These are phyloP conservation scores for Gastrophysa polygoni DNA, from an alignment of 2,888 invertebrate species.

Conservation along the genomic window DNA sequence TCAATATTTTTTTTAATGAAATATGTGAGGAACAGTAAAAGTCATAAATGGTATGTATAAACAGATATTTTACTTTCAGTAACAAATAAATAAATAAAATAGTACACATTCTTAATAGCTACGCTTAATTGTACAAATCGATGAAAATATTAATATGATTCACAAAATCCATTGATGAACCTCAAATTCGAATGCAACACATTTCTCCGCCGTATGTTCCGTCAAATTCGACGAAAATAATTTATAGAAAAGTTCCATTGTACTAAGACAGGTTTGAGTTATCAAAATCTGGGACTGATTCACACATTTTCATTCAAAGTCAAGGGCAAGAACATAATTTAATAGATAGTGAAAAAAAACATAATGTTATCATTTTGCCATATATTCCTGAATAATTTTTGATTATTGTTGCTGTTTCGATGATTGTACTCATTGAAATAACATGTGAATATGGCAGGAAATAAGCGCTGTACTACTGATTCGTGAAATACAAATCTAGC, in stretches of 20 bases:
- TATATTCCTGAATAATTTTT: too few relatives aligned
- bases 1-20: too few relatives aligned
- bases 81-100: slow-evolving; percentile 38
- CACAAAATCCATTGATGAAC: neutral
- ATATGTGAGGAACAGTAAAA: neutral
- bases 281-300: neutral
- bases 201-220: too few relatives aligned
- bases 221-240: neutral
- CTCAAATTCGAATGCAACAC: neutral
- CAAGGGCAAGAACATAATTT: too few relatives aligned
- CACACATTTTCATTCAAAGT: too few relatives aligned
- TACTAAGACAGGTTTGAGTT: slow-evolving; percentile 5
- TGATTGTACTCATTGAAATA: too few relatives aligned
- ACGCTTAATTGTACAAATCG: slow-evolving; percentile 27
- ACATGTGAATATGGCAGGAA: too few relatives aligned
- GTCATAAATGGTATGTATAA: slow-evolving; percentile 21
- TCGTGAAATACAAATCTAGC: too few relatives aligned
- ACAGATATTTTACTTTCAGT: slow-evolving; percentile 30
- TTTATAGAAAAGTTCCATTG: slow-evolving; percentile 4
- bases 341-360: too few relatives aligned
- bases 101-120: slow-evolving; percentile 27
- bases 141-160: neutral
- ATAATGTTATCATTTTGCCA: too few relatives aligned
- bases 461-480: too few relatives aligned
- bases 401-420: too few relatives aligned